These are phyloP conservation scores for Ctenoplectra terminalis DNA, from an alignment of 1,140 invertebrate genomes.

Conservation along the genomic window DNA sequence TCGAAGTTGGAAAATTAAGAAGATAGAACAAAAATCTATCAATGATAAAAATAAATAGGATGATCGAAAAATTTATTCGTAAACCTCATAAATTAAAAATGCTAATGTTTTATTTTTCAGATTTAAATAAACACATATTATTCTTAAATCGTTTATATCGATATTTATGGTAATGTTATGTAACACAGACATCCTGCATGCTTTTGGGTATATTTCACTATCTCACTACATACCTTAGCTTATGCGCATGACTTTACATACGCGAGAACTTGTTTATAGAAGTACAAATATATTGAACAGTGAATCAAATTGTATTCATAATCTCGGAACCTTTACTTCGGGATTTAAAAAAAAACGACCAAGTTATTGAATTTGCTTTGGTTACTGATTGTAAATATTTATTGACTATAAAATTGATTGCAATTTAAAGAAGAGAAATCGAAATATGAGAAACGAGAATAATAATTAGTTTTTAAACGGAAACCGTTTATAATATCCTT, in stretches of 20 bases:
- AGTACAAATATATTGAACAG: constrained; percentile 14
- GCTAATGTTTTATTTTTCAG: constrained; percentile 50
- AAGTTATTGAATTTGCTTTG: not conserved
- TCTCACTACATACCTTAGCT: constrained; percentile 80
- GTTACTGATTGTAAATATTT: constrained; percentile 4
- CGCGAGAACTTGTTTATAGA: constrained; percentile 29
- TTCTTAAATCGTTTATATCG: constrained; percentile 32
- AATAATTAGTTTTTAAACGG: not conserved
- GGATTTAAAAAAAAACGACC: constrained; percentile 6
- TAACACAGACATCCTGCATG: constrained; percentile 77
- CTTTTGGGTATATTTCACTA: constrained; percentile 80
- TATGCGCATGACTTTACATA: constrained; percentile 76
- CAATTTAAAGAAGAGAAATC: no score
- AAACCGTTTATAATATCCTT: not conserved
- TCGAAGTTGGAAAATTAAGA: not conserved
- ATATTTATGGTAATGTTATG: constrained; percentile 50
- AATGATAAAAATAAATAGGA: not conserved
- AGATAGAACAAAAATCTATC: not conserved
- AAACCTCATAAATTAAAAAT: constrained; percentile 3
- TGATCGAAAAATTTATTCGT: not conserved
- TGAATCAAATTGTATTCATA: constrained; percentile 17
- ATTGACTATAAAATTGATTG: not conserved
- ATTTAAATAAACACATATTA: constrained; percentile 37
- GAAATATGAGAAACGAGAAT: no score
- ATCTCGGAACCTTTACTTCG: constrained; percentile 7